Evolutionary conservation across 2,113 vertebrate species (phyloP).

Genomic region (Hydropotes inermis): DNA sequence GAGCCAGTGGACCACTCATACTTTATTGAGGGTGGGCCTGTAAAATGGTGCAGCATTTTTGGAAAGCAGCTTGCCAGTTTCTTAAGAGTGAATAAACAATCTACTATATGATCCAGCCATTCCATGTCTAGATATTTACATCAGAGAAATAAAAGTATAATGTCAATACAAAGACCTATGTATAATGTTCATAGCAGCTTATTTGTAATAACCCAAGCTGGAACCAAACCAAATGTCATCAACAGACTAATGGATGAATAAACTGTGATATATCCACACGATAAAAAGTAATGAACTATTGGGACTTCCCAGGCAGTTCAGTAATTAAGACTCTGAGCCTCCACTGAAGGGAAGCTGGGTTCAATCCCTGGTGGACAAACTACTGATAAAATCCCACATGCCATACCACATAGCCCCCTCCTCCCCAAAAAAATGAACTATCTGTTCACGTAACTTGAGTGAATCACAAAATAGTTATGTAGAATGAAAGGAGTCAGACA

Average conservation of each 20-base stretch:
- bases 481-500: background rate
- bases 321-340: background rate
- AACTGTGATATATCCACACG: background rate
- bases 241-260: conserved; percentile 2
- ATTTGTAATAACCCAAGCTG: conserved; percentile 20
- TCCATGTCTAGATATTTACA: background rate
- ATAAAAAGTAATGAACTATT: background rate
- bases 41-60: background rate
- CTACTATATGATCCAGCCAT: background rate
- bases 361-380: background rate
- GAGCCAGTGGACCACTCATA: background rate
- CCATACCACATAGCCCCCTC: background rate
- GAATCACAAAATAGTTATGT: conserved; percentile 23
- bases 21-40: rapidly evolving
- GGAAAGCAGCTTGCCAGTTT: background rate
- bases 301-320: background rate
- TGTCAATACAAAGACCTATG: background rate
- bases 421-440: background rate
- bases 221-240: conserved; percentile 2
- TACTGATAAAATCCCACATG: background rate
- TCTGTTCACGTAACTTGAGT: background rate
- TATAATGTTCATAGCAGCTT: conserved; percentile 3
- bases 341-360: background rate
- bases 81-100: background rate
- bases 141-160: conserved; percentile 4